Percentiles rank a stretch among this genome's conserved stretches.
These are phyloP conservation scores for Apteryx owenii DNA, from an alignment of 2,113 vertebrate genomes.

Conservation along the genomic window DNA sequence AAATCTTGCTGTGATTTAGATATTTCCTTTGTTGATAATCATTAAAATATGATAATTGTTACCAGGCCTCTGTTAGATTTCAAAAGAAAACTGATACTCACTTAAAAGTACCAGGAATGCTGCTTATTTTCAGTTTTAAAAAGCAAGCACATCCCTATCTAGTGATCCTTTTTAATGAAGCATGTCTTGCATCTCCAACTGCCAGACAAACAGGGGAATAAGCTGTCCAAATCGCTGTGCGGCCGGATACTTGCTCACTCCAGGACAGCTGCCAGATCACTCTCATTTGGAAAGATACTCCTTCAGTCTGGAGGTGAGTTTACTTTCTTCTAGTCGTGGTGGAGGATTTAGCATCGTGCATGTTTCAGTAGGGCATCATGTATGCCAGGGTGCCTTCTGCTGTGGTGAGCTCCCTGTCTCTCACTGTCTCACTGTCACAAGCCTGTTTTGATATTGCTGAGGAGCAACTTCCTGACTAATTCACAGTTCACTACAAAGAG, in stretches of 20 bases:
- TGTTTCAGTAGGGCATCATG: not conserved
- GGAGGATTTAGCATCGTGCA: not conserved
- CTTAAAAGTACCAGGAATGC: slow-evolving; percentile 34
- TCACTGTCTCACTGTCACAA: not conserved
- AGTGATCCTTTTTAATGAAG: slow-evolving; percentile 36
- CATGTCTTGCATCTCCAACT: slow-evolving; percentile 9
- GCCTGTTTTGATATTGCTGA: not conserved
- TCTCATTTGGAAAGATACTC: not conserved
- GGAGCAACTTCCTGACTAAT: not conserved
- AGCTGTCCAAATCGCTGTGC: not conserved
- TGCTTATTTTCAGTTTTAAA: not conserved
- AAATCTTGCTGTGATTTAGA: not conserved
- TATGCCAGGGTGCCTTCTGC: accelerated
- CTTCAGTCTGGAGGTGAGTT: not conserved
- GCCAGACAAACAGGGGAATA: slow-evolving; percentile 26
- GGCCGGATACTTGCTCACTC: slow-evolving; percentile 29
- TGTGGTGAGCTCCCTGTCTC: not conserved
- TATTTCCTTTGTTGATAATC: slow-evolving; percentile 39
- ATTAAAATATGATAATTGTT: slow-evolving; percentile 54
- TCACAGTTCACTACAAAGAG: not conserved
- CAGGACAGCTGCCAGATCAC: not conserved
- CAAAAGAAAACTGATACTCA: slow-evolving; percentile 5
- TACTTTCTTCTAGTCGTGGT: not conserved
- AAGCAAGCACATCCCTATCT: slow-evolving; percentile 22
- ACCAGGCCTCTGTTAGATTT: slow-evolving; percentile 14